phyloP scores from a whole-genome alignment of 2,797 vertebrate genomes.

The Prionace glauca region DNA sequence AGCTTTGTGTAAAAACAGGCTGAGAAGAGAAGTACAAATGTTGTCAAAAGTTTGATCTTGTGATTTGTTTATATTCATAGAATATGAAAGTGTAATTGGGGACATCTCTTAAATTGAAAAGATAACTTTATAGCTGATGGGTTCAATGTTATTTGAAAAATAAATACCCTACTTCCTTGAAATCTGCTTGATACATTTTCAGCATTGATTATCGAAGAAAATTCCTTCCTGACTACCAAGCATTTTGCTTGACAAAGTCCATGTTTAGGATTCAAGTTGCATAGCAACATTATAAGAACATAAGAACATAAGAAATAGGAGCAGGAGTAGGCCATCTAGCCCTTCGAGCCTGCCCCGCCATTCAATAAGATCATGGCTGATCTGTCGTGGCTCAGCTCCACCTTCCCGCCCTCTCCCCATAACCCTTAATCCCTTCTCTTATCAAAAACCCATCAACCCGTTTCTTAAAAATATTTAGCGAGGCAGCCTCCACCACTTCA shows the following conservation, averaged over 20 bases:
- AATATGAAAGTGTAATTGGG: background rate
- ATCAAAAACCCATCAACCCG: too few species aligned
- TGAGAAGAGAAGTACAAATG: background rate
- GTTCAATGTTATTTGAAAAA: background rate
- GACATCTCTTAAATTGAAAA: background rate
- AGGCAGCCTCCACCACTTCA: too few species aligned
- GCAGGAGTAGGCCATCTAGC: too few species aligned
- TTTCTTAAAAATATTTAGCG: too few species aligned
- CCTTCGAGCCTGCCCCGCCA: too few species aligned
- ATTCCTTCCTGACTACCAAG: background rate
- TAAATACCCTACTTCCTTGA: background rate
- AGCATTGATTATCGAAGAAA: background rate
- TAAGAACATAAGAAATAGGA: too few species aligned
- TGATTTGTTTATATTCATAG: background rate
- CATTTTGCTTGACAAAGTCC: background rate
- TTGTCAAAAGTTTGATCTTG: background rate
- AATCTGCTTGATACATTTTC: background rate
- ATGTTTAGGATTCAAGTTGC: background rate
- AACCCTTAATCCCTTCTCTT: too few species aligned
- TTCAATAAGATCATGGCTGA: too few species aligned
- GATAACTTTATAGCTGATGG: background rate
- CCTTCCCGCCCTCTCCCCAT: too few species aligned
- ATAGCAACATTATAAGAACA: background rate
- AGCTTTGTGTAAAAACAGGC: background rate
- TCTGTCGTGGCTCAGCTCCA: too few species aligned